Evolutionary conservation across 2,797 vertebrate species (phyloP), one percentile per base, ranked within the genome.

Genomic region (Sciurus vulgaris): DNA sequence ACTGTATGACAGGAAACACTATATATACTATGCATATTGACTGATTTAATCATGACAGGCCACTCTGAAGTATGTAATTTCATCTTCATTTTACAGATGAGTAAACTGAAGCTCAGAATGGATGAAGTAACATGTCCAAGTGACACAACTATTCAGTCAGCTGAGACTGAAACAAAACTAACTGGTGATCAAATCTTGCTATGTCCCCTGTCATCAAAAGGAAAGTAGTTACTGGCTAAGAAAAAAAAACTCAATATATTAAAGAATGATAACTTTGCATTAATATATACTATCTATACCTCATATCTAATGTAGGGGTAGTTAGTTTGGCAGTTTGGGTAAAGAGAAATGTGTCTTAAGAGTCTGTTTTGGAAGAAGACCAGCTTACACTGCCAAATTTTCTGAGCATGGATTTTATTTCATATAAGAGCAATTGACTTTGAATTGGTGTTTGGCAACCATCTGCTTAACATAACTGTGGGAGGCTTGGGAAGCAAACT

Each of bases 401-500:
- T 93, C 94, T 94, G 77, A 96, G 81, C 67, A 51, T 78, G 89
- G 89, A 94, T 96, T 98, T 97, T 92, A 96, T 93, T 96, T 97
- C 96, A 94, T 97, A 78, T 88, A 97, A 97, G 97, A 97, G 93
- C 93, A 97, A 96, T 94, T 94, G 91, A 95, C 89, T 96, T 95
- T 95, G 95, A 95, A 93, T 91, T 92, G 91, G 95, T 86, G 56
- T 98, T 98, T 96, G 95, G 96, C 91, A 97, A 96, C 86, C 87
- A 88, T 94, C 93, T 94, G 84, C 82, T 93, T 97, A 97, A 97
- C 82, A 96, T 93, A 95, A 96, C 93, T 88, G 87, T 95, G 91
- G 91, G 87, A 95, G 74, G 89, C 33, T 74, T 95, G 86, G 95
- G 94, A 96, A 96, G 94, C 94, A 96, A 96, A 98, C 92, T 88